phyloP scores from a whole-genome alignment of 2,797 vertebrate genomes.

The Pelodytes ibericus region DNA sequence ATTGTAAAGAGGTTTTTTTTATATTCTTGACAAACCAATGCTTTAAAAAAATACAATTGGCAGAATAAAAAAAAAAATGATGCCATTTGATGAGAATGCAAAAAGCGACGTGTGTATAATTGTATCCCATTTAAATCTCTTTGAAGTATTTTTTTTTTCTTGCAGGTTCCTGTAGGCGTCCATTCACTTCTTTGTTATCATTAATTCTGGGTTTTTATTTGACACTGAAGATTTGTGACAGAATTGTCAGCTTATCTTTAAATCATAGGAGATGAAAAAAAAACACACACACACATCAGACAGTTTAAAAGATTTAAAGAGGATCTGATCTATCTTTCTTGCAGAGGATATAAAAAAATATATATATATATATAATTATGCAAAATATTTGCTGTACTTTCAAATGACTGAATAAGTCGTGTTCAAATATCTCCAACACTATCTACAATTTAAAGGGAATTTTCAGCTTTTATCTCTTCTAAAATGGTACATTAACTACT shows the following conservation, averaged over 20 bases:
- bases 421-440: not conserved
- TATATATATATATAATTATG: slow-evolving; percentile 22
- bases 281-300: slow-evolving; percentile 42
- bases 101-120: slow-evolving; percentile 58
- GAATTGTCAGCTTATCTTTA: slow-evolving; percentile 72
- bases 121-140: slow-evolving; percentile 59
- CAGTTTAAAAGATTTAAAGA: slow-evolving; percentile 61
- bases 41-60: slow-evolving; percentile 38
- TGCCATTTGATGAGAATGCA: slow-evolving; percentile 42
- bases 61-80: slow-evolving; percentile 42
- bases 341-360: slow-evolving; percentile 14
- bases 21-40: slow-evolving; percentile 35
- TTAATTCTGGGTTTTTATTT: slow-evolving; percentile 69
- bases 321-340: slow-evolving; percentile 54
- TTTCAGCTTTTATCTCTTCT: not conserved
- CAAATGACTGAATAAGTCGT: not conserved
- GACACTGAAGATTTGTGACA: slow-evolving; percentile 72
- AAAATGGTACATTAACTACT: not conserved
- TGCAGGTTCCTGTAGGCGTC: slow-evolving; percentile 67
- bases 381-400: slow-evolving; percentile 29
- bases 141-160: slow-evolving; percentile 58
- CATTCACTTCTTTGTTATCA: slow-evolving; percentile 69
- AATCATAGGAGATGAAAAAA: slow-evolving; percentile 64
- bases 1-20: slow-evolving; percentile 22
- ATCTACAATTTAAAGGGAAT: not conserved